A percentile compares a stretch with the other conserved stretches of the same genome.
Conservation (phyloP, 2,888 invertebrate species). For the Spilosoma lubricipeda region DNA sequence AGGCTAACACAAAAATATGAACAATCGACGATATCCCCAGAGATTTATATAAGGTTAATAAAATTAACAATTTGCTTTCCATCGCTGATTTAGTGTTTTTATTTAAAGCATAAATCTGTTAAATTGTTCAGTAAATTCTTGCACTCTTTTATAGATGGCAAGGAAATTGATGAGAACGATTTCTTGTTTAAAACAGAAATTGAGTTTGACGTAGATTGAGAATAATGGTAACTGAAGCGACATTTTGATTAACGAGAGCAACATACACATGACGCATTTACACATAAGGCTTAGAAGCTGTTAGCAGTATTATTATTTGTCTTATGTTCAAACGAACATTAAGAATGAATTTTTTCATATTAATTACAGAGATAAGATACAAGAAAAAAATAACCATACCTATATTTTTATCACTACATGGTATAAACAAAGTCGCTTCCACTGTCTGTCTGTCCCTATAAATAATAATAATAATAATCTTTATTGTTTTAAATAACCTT, state of each 20-base stretch:
- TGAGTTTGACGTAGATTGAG: constrained; percentile 22
- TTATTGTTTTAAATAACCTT: too few relatives aligned
- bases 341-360: background rate
- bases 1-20: constrained; percentile 45
- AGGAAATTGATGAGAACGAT: constrained; percentile 35
- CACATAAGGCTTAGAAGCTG: constrained; percentile 4
- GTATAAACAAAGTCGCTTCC: too few relatives aligned
- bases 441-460: too few relatives aligned
- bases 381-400: background rate
- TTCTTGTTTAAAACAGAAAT: constrained; percentile 34
- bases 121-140: constrained; percentile 41
- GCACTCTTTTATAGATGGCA: constrained; percentile 33
- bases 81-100: constrained; percentile 50
- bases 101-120: constrained; percentile 39
- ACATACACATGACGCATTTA: background rate
- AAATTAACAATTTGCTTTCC: constrained; percentile 51
- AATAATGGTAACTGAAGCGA: constrained; percentile 23
- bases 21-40: constrained; percentile 44
- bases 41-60: constrained; percentile 50
- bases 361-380: background rate
- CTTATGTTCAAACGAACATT: background rate
- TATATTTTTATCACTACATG: too few relatives aligned
- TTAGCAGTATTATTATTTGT: background rate
- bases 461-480: too few relatives aligned
- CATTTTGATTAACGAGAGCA: constrained; percentile 16